Percentiles rank a stretch among this genome's conserved stretches.
phyloP scores from a whole-genome alignment of 2,797 vertebrate genomes.

The Mycteria americana region DNA sequence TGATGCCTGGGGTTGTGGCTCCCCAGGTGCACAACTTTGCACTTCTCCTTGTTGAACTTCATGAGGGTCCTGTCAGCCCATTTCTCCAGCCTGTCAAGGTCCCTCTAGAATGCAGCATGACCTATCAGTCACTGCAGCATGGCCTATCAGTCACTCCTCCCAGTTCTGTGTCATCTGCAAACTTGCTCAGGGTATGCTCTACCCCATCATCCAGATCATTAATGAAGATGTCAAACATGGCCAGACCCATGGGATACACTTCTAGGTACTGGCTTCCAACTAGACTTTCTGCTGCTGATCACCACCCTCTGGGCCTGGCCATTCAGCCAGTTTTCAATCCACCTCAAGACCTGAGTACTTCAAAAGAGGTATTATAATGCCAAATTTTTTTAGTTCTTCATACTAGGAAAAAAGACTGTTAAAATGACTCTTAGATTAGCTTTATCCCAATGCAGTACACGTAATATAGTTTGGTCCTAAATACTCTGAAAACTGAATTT shows the following conservation, averaged over 20 bases:
- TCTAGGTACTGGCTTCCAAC: background rate
- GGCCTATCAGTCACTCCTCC: background rate
- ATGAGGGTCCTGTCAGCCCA: background rate
- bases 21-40: background rate
- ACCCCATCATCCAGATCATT: background rate
- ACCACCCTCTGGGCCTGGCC: background rate
- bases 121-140: background rate
- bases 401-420: conserved; percentile 24
- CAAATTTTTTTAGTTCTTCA: background rate
- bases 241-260: background rate
- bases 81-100: background rate
- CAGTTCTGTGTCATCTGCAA: background rate
- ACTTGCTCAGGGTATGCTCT: background rate
- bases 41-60: background rate
- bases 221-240: background rate
- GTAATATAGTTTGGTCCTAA: background rate
- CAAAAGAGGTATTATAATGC: background rate
- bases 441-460: background rate
- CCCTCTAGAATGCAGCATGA: background rate
- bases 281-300: background rate
- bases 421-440: conserved; percentile 41
- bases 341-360: background rate
- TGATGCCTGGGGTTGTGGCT: background rate
- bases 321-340: background rate
- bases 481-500: background rate